These are phyloP conservation scores for Falco peregrinus DNA, from an alignment of 2,797 vertebrate species.

Conservation along the genomic window DNA sequence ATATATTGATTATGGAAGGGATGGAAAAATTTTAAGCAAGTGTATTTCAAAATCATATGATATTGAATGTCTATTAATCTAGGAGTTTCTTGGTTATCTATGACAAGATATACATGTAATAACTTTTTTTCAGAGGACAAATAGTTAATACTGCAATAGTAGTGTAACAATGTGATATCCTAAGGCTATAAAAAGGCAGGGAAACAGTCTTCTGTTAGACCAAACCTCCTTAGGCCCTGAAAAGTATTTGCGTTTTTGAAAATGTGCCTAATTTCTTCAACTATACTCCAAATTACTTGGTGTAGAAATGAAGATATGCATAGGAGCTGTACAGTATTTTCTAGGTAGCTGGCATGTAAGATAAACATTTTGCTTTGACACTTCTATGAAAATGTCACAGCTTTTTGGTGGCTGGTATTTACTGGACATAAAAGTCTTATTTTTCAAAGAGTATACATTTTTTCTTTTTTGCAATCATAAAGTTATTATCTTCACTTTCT, in stretches of 20 bases:
- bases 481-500: neutral
- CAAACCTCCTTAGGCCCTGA: neutral
- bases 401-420: neutral
- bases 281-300: neutral
- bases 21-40: neutral
- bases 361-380: neutral
- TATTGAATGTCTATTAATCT: neutral
- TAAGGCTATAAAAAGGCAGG: neutral
- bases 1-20: neutral
- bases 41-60: neutral
- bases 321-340: neutral
- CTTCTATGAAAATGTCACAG: neutral
- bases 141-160: neutral
- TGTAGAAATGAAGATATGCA: neutral
- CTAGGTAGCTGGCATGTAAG: neutral
- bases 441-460: neutral
- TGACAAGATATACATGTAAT: neutral
- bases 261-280: neutral
- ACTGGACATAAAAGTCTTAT: accelerated
- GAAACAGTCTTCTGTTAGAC: neutral
- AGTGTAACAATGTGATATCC: neutral
- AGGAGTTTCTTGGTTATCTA: neutral
- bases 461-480: neutral
- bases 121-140: neutral
- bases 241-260: neutral